These are phyloP conservation scores for Cyprinodon tularosa DNA, from an alignment of 2,113 vertebrate genomes.

Conservation along the genomic window DNA sequence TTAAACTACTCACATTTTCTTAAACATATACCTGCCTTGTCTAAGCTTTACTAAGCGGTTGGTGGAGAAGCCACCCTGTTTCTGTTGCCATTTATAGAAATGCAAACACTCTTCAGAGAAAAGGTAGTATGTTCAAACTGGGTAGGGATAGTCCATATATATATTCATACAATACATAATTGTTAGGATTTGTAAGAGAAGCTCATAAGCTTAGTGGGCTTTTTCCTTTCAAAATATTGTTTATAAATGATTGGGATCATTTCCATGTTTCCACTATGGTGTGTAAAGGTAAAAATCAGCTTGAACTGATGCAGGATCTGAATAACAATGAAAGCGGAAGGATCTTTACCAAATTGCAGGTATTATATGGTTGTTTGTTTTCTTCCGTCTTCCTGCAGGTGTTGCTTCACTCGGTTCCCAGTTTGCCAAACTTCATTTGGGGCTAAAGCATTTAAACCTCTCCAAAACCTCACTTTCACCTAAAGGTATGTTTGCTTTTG, in stretches of 20 bases:
- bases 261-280: neutral
- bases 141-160: neutral
- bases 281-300: neutral
- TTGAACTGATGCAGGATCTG: neutral
- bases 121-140: neutral
- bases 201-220: neutral
- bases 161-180: neutral
- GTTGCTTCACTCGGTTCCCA: constrained; percentile 90
- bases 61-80: neutral
- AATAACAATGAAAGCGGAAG: neutral
- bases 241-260: too few relatives aligned
- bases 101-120: neutral
- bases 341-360: neutral
- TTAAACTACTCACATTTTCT: too few relatives aligned
- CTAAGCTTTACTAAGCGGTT: neutral
- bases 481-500: constrained; percentile 84
- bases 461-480: constrained; percentile 96
- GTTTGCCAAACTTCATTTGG: constrained; percentile 93
- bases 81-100: neutral
- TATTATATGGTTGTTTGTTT: neutral
- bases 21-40: neutral
- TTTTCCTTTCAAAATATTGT: too few relatives aligned
- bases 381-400: constrained; percentile 74
- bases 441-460: constrained; percentile 94
- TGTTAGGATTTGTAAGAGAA: neutral